Base-by-base conservation (phyloP, 2,888 invertebrate genomes). In the Tridacna gigas region DNA sequence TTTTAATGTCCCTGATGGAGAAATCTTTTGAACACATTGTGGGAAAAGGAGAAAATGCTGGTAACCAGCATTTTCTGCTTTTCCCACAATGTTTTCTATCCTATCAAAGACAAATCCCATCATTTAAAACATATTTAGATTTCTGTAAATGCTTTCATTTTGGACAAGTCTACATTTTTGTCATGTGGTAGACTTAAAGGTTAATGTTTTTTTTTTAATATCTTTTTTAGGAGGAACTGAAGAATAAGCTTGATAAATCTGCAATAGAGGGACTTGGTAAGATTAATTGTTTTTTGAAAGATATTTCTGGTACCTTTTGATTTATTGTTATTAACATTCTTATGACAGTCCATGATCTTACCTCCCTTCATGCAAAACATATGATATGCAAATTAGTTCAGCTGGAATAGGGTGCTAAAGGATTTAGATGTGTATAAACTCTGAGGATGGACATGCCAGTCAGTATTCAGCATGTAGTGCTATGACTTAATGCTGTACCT, bases 241-340 rank as follows among this genome's bases (percentile, higher is more conserved):
- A 91, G 86, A 91, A 93, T 77, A 94, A 94, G 77, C 85, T 92
- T 4, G 92, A 94, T 89, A 94, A 93, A 82, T 88, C 85, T 73
- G 94, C 91, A 37, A 77, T 94, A 47, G 91, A 92, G 74, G 91
- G 90, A 60, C 79, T 93, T 13, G 89, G 93, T 92, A 88, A 90
- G 91, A 3, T 56, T 5, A 37, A 37, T 37, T 37, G 37, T 4
- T 37, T 37, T 37, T 37, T 37, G 37, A 37, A 37, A 37, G 37
- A 37, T 2, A 37, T 37, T 37, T 37, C 37, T 4, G 37, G 37
- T 7, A 37, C 37, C 7, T 37, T 4, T 37, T 4, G 37, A 37
- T 37, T 37, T 4, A 37, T 37, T 37, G 37, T 37, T 2, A 37
- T 7, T 37, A 37, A 37, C 7, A 7, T 7, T 37, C 37, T 2